Evolutionary conservation across 2,888 invertebrate species (phyloP).

Genomic region (Agrenia bidenticulata): DNA sequence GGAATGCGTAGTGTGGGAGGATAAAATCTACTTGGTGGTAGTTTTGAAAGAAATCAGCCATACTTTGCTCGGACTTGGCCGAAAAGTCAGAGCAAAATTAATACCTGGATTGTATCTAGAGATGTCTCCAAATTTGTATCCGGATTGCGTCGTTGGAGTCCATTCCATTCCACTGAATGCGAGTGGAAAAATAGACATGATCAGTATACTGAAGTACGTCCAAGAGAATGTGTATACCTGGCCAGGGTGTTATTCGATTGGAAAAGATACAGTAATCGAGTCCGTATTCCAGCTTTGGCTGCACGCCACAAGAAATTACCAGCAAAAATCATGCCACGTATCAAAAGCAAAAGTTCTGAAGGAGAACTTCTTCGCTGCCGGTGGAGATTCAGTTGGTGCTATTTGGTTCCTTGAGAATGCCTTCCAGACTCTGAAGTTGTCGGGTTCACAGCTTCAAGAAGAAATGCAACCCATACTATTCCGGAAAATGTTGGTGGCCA

Average conservation of each 20-base stretch:
- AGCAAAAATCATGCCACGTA: too few relatives aligned
- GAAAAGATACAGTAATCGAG: background rate
- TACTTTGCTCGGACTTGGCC: background rate
- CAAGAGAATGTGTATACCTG: background rate
- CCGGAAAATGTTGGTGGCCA: background rate
- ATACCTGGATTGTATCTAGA: background rate
- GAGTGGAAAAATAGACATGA: slow-evolving; percentile 13
- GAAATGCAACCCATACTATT: background rate
- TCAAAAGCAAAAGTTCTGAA: background rate
- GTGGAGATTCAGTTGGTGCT: background rate
- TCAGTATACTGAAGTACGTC: background rate
- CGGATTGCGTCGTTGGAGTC: slow-evolving; percentile 4
- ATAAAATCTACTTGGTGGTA: background rate
- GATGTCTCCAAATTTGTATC: slow-evolving; percentile 11
- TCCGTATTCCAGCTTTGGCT: background rate
- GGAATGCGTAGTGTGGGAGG: background rate
- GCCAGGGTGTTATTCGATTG: background rate
- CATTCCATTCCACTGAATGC: slow-evolving; percentile 6
- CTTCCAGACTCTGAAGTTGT: background rate
- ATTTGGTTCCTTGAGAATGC: background rate
- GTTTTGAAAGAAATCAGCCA: background rate
- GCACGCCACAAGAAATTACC: too few relatives aligned
- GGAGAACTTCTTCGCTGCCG: slow-evolving; percentile 9
- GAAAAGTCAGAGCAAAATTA: background rate
- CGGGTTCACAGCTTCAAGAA: background rate